Conservation (phyloP, 2,113 vertebrate genomes). For the Meles meles region DNA sequence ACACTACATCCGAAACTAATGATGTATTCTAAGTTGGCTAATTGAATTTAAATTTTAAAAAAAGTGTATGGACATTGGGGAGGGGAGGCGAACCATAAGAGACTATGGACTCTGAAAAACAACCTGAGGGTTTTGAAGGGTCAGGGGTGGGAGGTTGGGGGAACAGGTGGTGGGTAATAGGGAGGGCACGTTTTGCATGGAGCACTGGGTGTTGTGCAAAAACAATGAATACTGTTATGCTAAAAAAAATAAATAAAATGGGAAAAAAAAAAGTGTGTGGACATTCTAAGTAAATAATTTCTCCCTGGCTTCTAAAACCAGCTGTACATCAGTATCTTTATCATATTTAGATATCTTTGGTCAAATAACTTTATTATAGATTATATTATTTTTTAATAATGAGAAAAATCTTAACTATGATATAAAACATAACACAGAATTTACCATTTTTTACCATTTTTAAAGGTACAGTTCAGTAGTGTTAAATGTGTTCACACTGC, state of each 20-base stretch:
- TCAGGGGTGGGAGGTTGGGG: no score
- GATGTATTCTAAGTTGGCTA: not conserved
- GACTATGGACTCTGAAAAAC: no score
- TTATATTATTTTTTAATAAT: not conserved
- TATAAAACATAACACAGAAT: not conserved
- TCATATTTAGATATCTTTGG: not conserved
- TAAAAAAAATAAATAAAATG: no score
- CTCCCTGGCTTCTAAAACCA: not conserved
- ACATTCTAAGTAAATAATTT: not conserved
- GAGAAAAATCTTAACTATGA: not conserved
- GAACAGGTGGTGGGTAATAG: no score
- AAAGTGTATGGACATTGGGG: no score
- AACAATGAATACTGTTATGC: no score
- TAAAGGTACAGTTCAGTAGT: not conserved
- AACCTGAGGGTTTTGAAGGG: no score
- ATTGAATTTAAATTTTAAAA: not conserved
- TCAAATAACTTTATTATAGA: not conserved
- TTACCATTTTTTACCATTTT: not conserved
- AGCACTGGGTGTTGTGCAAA: no score
- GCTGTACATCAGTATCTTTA: not conserved
- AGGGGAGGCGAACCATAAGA: no score
- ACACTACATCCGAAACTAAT: not conserved
- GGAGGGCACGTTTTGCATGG: no score
- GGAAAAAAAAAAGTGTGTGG: not conserved
- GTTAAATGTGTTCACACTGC: not conserved